Conservation (phyloP, 2,113 vertebrate species). For the Scolopax mira region DNA sequence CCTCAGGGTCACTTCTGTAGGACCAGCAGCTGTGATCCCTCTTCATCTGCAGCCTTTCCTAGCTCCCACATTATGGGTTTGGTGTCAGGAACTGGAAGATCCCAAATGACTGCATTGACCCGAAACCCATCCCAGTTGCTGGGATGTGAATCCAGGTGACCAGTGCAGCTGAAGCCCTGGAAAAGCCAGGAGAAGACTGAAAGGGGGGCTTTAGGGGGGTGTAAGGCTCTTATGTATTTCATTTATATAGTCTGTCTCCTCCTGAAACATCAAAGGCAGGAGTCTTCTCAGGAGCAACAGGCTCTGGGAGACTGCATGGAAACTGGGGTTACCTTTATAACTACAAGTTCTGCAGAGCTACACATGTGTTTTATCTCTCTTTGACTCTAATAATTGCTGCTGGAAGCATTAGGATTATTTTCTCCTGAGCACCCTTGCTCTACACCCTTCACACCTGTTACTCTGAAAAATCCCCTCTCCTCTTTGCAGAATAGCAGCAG, state of each 20-base stretch:
- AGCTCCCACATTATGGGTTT: neutral
- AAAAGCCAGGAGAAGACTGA: neutral
- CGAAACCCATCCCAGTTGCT: neutral
- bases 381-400: neutral
- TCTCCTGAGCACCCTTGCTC: neutral
- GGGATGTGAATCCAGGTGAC: neutral
- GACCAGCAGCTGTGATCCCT: neutral
- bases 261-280: neutral
- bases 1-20: neutral
- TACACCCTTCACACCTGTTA: neutral
- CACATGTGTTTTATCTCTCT: neutral
- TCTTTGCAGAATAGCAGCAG: neutral
- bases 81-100: neutral
- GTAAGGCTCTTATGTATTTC: neutral
- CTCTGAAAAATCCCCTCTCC: neutral
- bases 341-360: neutral
- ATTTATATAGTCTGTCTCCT: neutral
- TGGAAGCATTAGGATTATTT: neutral
- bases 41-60: neutral
- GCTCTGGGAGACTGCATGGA: neutral
- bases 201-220: no score
- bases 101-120: fast-evolving
- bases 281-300: neutral
- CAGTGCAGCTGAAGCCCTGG: neutral
- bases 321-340: neutral